Percentiles rank a stretch among this genome's conserved stretches.
Evolutionary conservation across 2,888 invertebrate genomes (phyloP).

Genomic region (Scaptomyza flava): DNA sequence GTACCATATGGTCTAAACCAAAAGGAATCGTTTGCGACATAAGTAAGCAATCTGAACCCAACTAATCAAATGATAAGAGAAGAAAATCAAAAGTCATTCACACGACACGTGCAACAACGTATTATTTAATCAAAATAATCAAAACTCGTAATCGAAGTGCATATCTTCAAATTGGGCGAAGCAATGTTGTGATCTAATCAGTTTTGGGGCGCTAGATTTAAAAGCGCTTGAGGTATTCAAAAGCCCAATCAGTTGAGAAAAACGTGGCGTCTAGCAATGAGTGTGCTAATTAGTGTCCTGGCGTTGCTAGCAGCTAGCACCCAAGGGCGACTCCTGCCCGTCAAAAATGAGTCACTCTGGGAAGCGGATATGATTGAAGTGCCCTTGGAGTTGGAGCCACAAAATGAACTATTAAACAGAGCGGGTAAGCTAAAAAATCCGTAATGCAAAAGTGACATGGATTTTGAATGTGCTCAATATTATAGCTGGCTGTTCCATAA

Average conservation of each 20-base stretch:
- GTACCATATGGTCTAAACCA: neutral
- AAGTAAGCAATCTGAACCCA: slow-evolving; percentile 15
- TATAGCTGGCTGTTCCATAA: slow-evolving; percentile 61
- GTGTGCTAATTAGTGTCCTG: slow-evolving; percentile 38
- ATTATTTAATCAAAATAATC: slow-evolving; percentile 26
- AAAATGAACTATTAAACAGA: slow-evolving; percentile 26
- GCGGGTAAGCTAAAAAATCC: slow-evolving; percentile 35
- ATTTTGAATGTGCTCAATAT: neutral
- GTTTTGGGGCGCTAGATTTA: slow-evolving; percentile 36
- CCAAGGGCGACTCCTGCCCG: slow-evolving; percentile 54
- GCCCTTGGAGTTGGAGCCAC: slow-evolving; percentile 29
- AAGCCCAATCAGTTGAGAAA: slow-evolving; percentile 39
- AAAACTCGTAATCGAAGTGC: slow-evolving; percentile 1
- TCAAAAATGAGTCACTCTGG: slow-evolving; percentile 46
- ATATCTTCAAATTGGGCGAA: slow-evolving; percentile 5
- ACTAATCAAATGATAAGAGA: slow-evolving; percentile 67
- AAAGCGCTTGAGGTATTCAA: slow-evolving; percentile 42
- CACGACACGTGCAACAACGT: slow-evolving; percentile 40
- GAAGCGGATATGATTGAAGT: slow-evolving; percentile 45
- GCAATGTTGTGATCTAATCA: slow-evolving; percentile 52
- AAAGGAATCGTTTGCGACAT: slow-evolving; percentile 27
- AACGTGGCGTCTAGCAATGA: slow-evolving; percentile 54
- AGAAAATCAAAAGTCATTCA: slow-evolving; percentile 30
- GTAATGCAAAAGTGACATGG: neutral
- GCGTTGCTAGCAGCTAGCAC: slow-evolving; percentile 25